Evolutionary conservation across 2,888 invertebrate species (phyloP).

Genomic region (Trachelus stipa): DNA sequence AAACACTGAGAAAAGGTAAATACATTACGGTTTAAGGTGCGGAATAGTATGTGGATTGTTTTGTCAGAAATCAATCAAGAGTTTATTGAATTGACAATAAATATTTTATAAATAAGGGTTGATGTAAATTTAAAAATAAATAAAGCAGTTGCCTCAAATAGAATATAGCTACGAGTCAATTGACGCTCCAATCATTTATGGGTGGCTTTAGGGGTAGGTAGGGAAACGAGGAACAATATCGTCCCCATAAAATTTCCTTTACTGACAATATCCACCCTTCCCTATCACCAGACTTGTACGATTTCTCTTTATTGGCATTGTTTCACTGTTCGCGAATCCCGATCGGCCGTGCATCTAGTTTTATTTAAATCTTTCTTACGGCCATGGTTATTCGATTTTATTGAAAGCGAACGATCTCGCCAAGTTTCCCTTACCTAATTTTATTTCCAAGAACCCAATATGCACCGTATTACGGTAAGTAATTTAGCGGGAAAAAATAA

Average conservation of each 20-base stretch:
- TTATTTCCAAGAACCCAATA: background rate
- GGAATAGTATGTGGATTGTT: background rate
- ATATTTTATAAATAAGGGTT: background rate
- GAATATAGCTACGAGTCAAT: background rate
- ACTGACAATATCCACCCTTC: constrained; percentile 5
- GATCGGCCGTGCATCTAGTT: constrained; percentile 1
- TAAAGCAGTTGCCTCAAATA: background rate
- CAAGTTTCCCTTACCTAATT: background rate
- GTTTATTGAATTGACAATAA: background rate
- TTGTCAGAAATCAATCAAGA: background rate
- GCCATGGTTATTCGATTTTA: background rate
- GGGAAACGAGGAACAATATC: constrained; percentile 37
- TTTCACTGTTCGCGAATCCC: constrained; percentile 3
- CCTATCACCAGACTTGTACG: constrained; percentile 27
- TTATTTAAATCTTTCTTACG: constrained; percentile 12
- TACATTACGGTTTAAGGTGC: background rate
- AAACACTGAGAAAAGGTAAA: background rate
- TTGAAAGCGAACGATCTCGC: background rate
- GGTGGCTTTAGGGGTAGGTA: background rate
- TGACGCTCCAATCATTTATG: background rate
- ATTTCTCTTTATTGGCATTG: constrained; percentile 45
- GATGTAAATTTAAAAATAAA: background rate
- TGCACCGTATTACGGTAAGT: background rate
- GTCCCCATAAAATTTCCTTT: constrained; percentile 42
- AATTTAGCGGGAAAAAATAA: background rate